A percentile compares a stretch with the other conserved stretches of the same genome.
These are phyloP conservation scores for Neuroterus valhalla DNA, from an alignment of 1,140 invertebrate genomes.

Conservation along the genomic window DNA sequence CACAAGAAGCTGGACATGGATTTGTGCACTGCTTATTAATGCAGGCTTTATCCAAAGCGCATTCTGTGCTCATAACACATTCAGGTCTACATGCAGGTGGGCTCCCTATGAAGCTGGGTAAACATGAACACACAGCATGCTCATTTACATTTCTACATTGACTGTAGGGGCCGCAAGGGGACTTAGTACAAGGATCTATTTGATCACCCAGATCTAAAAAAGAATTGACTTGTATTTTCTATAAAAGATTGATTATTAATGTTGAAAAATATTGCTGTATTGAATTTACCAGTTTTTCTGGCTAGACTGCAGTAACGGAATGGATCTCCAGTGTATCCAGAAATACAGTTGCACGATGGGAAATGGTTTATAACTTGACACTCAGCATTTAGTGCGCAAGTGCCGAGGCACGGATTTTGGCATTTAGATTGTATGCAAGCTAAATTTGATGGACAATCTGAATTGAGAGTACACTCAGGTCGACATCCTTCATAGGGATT, in stretches of 20 bases:
- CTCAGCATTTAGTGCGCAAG: constrained; percentile 76
- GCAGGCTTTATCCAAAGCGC: constrained; percentile 70
- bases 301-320: constrained; percentile 56
- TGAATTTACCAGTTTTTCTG: constrained; percentile 69
- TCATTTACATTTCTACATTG: constrained; percentile 79
- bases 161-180: constrained; percentile 83
- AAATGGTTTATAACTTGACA: constrained; percentile 78
- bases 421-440: constrained; percentile 76
- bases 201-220: constrained; percentile 44
- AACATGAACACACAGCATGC: constrained; percentile 80
- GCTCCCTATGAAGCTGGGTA: constrained; percentile 75
- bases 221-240: not conserved
- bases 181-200: constrained; percentile 55
- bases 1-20: constrained; percentile 76
- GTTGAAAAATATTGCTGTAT: not conserved
- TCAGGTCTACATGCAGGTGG: constrained; percentile 72
- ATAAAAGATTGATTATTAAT: not conserved
- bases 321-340: constrained; percentile 77
- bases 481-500: constrained; percentile 71
- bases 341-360: constrained; percentile 74
- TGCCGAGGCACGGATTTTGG: constrained; percentile 74
- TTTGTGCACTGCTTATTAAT: constrained; percentile 74
- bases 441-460: constrained; percentile 72
- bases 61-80: constrained; percentile 74
- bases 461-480: constrained; percentile 73